phyloP scores from a whole-genome alignment of 2,113 vertebrate genomes.

The Elachura formosa region DNA sequence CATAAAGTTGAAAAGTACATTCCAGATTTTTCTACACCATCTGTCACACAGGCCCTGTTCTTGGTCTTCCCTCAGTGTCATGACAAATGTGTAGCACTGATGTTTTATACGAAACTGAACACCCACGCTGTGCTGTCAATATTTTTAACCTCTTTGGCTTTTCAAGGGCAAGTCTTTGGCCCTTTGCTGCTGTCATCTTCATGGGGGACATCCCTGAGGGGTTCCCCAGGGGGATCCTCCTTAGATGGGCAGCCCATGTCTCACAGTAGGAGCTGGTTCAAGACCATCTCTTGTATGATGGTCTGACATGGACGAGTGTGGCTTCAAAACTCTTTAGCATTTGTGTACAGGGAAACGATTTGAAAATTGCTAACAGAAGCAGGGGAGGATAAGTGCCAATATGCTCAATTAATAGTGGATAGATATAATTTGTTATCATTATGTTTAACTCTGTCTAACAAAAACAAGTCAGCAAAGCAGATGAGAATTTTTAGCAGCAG shows the following conservation, averaged over 20 bases:
- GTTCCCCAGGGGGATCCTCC: not conserved
- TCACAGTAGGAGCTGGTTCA: not conserved
- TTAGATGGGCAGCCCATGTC: accelerated
- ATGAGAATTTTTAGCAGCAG: not conserved
- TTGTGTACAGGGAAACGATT: not conserved
- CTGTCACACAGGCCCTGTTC: not conserved
- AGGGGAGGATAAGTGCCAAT: not conserved
- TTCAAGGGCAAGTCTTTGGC: not conserved
- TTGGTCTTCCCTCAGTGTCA: not conserved
- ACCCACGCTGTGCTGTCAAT: not conserved
- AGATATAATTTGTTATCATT: not conserved
- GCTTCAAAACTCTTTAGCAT: not conserved
- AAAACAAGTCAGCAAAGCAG: not conserved
- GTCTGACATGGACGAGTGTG: not conserved
- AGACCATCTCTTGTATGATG: not conserved
- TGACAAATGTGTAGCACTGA: not conserved
- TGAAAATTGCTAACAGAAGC: not conserved
- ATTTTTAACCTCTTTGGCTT: not conserved
- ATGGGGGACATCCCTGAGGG: not conserved
- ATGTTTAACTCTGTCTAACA: not conserved
- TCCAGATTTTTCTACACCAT: not conserved
- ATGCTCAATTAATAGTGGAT: not conserved
- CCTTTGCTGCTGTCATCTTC: not conserved
- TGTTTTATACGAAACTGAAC: not conserved
- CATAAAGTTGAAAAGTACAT: not conserved